phyloP scores from a whole-genome alignment of 2,113 vertebrate species.

The Scomber japonicus region DNA sequence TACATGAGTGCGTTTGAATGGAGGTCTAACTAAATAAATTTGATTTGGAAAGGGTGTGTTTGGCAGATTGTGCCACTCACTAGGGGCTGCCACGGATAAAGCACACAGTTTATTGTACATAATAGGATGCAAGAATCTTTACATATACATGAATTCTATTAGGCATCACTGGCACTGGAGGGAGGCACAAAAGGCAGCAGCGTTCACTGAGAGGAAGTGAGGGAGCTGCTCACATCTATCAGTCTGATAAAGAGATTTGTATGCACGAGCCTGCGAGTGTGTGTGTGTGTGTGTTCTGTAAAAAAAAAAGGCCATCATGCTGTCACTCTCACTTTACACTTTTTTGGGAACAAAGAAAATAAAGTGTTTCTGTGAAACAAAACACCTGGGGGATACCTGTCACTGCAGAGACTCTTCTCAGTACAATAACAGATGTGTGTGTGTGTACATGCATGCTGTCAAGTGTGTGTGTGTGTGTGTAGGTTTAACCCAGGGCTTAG shows the following conservation, averaged over 20 bases:
- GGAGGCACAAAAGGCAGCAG: constrained; percentile 71
- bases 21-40: constrained; percentile 88
- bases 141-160: constrained; percentile 86
- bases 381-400: constrained; percentile 77
- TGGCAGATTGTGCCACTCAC: constrained; percentile 82
- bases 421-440: constrained; percentile 43
- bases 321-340: constrained; percentile 78
- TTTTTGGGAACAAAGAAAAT: constrained; percentile 74
- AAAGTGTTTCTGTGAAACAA: constrained; percentile 70
- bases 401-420: constrained; percentile 63
- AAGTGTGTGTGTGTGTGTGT: constrained; percentile 7
- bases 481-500: constrained; percentile 51
- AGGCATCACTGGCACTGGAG: constrained; percentile 58
- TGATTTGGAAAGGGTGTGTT: constrained; percentile 86
- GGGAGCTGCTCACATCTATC: constrained; percentile 75
- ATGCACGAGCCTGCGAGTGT: constrained; percentile 26
- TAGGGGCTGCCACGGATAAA: constrained; percentile 86
- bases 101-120: constrained; percentile 85
- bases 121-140: constrained; percentile 85
- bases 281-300: constrained; percentile 45
- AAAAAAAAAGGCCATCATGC: constrained; percentile 54
- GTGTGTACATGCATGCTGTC: constrained; percentile 34
- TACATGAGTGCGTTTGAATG: constrained; percentile 86
- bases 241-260: constrained; percentile 78
- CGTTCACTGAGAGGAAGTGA: constrained; percentile 57